phyloP scores from a whole-genome alignment of 2,797 vertebrate species.

The Notoglanidium macrostoma region DNA sequence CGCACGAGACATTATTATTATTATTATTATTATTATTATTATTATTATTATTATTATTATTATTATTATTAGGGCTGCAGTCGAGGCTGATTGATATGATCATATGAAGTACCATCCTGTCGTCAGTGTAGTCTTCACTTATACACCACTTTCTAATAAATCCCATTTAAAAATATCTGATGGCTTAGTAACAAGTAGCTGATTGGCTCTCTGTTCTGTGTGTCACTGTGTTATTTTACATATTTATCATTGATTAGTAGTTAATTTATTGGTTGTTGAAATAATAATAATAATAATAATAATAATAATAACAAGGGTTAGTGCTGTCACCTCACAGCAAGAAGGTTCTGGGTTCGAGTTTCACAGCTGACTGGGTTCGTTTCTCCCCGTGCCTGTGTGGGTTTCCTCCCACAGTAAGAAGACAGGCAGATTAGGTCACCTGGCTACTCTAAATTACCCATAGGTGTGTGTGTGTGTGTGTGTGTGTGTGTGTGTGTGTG shows the following conservation, averaged over 20 bases:
- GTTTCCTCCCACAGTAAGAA: too few species aligned
- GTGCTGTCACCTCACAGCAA: too few species aligned
- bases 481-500: too few species aligned
- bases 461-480: too few species aligned
- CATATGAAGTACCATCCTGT: neutral
- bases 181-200: slow-evolving; percentile 1
- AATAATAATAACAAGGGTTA: too few species aligned
- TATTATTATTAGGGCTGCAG: neutral
- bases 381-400: too few species aligned
- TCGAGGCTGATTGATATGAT: neutral
- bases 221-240: neutral
- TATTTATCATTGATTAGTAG: neutral
- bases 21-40: slow-evolving; percentile 12
- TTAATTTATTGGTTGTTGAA: neutral
- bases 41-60: neutral
- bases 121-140: neutral
- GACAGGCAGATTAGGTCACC: too few species aligned
- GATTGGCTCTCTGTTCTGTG: neutral
- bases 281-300: neutral
- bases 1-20: neutral
- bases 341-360: too few species aligned
- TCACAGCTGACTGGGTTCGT: too few species aligned
- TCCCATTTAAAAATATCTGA: neutral
- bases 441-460: too few species aligned
- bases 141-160: neutral